These are phyloP conservation scores for Dicyrtomina minuta DNA, from an alignment of 2,888 invertebrate species.

Conservation along the genomic window DNA sequence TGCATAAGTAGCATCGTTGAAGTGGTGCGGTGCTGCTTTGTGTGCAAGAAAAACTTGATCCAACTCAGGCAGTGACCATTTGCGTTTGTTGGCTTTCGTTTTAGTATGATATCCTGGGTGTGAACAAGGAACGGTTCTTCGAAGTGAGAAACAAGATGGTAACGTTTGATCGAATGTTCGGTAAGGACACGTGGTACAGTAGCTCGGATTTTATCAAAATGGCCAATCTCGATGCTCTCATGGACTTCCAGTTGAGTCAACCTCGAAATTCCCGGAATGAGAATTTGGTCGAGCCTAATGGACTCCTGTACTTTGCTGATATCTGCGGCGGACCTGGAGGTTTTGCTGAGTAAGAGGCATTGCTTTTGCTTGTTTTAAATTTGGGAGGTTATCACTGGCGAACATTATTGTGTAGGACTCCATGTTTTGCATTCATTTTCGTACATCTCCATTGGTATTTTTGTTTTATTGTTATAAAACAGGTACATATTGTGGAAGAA, in stretches of 20 bases:
- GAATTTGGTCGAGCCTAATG: constrained; percentile 56
- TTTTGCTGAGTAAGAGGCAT: constrained; percentile 74
- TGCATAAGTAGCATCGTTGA: too few species aligned
- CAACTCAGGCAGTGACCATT: not conserved
- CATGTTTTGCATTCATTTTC: not conserved
- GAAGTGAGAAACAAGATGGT: not conserved
- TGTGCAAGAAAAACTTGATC: too few species aligned
- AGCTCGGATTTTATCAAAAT: constrained; percentile 87
- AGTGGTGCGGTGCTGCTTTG: too few species aligned
- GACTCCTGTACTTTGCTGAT: constrained; percentile 85
- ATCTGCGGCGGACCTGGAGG: constrained; percentile 96
- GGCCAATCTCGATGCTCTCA: constrained; percentile 93
- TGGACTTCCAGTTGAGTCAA: constrained; percentile 85
- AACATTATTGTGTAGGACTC: not conserved
- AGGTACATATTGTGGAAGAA: constrained; percentile 71
- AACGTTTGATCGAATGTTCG: constrained; percentile 21
- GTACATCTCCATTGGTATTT: not conserved
- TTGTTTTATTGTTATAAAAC: not conserved
- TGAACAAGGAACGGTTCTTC: constrained; percentile 20
- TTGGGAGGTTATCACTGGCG: too few species aligned
- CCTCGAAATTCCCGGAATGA: constrained; percentile 65
- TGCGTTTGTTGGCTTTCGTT: not conserved
- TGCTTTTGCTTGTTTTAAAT: too few species aligned
- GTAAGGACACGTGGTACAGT: constrained; percentile 66
- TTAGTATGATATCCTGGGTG: constrained; percentile 12